These are phyloP conservation scores for Ceratothoa steindachneri DNA, from an alignment of 2,888 invertebrate species.

Conservation along the genomic window DNA sequence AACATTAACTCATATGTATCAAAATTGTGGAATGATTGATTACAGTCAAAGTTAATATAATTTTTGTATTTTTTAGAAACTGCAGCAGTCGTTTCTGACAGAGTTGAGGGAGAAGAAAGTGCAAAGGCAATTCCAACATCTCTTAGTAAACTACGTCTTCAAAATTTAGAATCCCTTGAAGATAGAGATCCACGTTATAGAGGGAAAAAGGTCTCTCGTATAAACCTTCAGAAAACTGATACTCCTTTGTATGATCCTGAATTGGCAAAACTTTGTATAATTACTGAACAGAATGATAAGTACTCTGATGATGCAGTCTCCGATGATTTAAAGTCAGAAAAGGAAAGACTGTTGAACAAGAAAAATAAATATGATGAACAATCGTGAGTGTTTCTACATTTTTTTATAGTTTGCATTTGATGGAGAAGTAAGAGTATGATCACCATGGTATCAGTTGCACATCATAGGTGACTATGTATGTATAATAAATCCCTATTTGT, in stretches of 20 bases:
- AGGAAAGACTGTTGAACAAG: too few relatives aligned
- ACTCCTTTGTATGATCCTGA: constrained; percentile 19
- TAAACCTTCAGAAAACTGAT: constrained; percentile 18
- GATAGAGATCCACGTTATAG: constrained; percentile 29
- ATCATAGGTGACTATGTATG: too few relatives aligned
- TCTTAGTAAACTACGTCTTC: constrained; percentile 23
- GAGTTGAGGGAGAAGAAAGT: constrained; percentile 14
- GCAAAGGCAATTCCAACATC: not conserved
- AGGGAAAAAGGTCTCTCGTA: constrained; percentile 26
- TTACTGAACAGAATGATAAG: constrained; percentile 12
- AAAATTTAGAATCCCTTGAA: constrained; percentile 18
- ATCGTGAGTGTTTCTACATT: too few relatives aligned
- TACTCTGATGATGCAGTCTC: not conserved
- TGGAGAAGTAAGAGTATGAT: too few relatives aligned
- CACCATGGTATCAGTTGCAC: too few relatives aligned
- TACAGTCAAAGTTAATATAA: too few relatives aligned
- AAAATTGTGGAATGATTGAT: too few relatives aligned
- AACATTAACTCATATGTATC: too few relatives aligned
- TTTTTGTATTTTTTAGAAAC: not conserved
- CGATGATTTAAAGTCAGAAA: too few relatives aligned
- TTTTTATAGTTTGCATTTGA: too few relatives aligned
- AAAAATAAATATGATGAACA: too few relatives aligned
- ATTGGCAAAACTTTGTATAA: constrained; percentile 18
- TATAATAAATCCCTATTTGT: too few relatives aligned
- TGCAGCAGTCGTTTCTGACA: not conserved